Percentiles rank a stretch among this genome's conserved stretches.
Evolutionary conservation across 2,888 invertebrate genomes (phyloP).

Genomic region (Agelastica alni): DNA sequence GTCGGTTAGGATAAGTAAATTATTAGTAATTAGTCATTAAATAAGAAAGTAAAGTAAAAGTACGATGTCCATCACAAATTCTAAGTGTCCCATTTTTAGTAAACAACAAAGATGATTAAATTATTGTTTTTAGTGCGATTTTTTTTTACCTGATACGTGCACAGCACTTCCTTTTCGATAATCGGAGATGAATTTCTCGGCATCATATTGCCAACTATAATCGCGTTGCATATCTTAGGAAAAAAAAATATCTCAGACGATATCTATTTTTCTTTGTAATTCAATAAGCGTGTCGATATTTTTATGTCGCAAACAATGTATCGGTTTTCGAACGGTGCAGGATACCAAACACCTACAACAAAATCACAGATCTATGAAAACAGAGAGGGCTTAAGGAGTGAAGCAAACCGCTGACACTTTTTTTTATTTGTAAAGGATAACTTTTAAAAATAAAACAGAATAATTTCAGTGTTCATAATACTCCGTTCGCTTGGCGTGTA

Average conservation of each 20-base stretch:
- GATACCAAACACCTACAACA: constrained; percentile 33
- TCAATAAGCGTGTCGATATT: constrained; percentile 27
- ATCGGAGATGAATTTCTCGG: constrained; percentile 69
- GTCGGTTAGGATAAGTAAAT: too few species aligned
- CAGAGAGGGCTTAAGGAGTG: too few species aligned
- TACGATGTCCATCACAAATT: too few species aligned
- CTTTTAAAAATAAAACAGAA: too few species aligned
- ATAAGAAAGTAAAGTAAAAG: too few species aligned
- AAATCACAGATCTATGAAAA: too few species aligned
- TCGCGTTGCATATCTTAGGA: constrained; percentile 15
- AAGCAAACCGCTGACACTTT: too few species aligned
- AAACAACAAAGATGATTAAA: neutral
- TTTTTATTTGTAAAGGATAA: too few species aligned
- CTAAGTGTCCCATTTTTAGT: constrained; percentile 1
- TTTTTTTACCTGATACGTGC: constrained; percentile 67
- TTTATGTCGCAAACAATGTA: constrained; percentile 12
- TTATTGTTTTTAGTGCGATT: constrained; percentile 6
- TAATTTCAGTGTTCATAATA: too few species aligned
- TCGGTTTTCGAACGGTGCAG: constrained; percentile 15
- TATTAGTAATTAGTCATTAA: too few species aligned
- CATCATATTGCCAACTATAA: constrained; percentile 50
- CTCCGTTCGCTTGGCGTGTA: too few species aligned
- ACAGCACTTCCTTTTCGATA: constrained; percentile 69
- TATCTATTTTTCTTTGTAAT: constrained; percentile 20
- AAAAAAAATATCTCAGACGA: constrained; percentile 7